A percentile compares a stretch with the other conserved stretches of the same genome.
phyloP scores from a whole-genome alignment of 1,140 invertebrate genomes.

The Mamestra configurata region DNA sequence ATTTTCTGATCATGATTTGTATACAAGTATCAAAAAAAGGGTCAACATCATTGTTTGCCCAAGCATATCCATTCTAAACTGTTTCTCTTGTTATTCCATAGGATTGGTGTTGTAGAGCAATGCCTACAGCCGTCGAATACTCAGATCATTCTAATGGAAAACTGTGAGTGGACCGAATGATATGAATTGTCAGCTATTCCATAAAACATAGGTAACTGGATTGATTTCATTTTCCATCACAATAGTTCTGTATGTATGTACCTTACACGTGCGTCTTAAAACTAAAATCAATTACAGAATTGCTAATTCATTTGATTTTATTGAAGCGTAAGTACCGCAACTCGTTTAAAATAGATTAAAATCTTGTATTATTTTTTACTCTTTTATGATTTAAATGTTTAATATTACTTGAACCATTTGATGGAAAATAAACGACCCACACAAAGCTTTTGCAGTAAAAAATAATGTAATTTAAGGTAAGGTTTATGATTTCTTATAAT shows the following conservation, averaged over 20 bases:
- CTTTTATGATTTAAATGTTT: too few species aligned
- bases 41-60: too few species aligned
- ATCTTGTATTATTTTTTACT: background rate
- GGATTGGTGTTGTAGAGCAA: background rate
- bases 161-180: slow-evolving; percentile 36
- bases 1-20: too few species aligned
- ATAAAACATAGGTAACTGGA: background rate
- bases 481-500: too few species aligned
- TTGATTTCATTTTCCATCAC: too few species aligned
- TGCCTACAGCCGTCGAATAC: slow-evolving; percentile 5
- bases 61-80: slow-evolving; percentile 8
- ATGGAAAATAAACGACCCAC: background rate
- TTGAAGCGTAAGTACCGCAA: background rate
- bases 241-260: too few species aligned
- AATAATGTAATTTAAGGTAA: too few species aligned
- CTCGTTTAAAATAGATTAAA: slow-evolving; percentile 20
- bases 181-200: background rate
- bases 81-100: slow-evolving; percentile 14
- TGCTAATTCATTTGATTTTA: slow-evolving; percentile 8
- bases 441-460: too few species aligned
- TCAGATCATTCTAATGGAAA: slow-evolving; percentile 44
- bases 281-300: background rate
- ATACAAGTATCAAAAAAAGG: too few species aligned
- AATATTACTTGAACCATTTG: background rate
- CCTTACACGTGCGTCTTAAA: too few species aligned